Conservation (phyloP, 2,797 vertebrate genomes). For the Rallus crepitans region DNA sequence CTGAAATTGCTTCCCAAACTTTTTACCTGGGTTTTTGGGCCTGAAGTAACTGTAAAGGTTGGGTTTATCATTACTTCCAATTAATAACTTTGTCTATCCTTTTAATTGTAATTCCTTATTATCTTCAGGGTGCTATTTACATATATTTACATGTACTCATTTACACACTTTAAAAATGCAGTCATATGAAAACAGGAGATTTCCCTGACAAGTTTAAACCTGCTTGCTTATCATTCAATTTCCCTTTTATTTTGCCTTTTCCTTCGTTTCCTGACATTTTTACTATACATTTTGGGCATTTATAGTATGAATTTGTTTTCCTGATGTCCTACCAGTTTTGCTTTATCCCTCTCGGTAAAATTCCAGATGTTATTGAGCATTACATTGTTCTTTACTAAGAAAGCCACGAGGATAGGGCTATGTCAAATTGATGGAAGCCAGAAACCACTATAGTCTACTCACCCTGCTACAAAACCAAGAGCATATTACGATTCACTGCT, state of each 20-base stretch:
- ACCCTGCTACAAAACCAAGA: not conserved
- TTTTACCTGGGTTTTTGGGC: not conserved
- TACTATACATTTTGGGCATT: not conserved
- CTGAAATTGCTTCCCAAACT: not conserved
- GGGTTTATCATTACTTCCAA: conserved; percentile 38
- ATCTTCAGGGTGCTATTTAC: conserved; percentile 36
- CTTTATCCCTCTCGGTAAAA: conserved; percentile 23
- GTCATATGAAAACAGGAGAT: conserved; percentile 27
- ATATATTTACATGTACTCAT: conserved; percentile 42
- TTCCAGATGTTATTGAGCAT: not conserved
- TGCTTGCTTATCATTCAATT: conserved; percentile 2
- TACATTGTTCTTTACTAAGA: not conserved
- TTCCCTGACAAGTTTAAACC: conserved; percentile 40
- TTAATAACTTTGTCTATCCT: conserved; percentile 48
- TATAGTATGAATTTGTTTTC: not conserved
- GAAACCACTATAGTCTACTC: not conserved
- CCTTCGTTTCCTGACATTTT: conserved; percentile 19
- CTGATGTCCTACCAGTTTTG: conserved; percentile 1
- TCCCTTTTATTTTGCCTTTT: conserved; percentile 44
- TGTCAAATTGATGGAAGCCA: not conserved
- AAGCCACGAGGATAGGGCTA: not conserved
- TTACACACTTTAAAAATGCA: conserved; percentile 38
- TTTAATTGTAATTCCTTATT: conserved; percentile 51
- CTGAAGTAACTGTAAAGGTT: conserved; percentile 33
- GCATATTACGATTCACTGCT: not conserved